Base-by-base conservation (phyloP, 2,888 invertebrate genomes). In the Leptinotarsa peninsularis region DNA sequence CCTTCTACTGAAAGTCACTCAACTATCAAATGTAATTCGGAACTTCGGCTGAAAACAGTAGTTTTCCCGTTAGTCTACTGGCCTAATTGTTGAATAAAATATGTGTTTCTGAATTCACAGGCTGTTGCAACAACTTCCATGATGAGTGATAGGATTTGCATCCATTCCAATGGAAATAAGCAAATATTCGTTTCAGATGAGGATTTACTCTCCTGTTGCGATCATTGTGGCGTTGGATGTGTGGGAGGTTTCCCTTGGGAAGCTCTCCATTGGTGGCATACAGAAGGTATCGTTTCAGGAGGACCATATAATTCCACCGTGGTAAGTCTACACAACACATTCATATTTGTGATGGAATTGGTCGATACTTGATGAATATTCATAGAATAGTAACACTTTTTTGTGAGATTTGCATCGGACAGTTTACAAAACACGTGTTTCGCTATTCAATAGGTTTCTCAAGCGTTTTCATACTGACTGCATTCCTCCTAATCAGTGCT, bases 61-160 rank as follows among this genome's bases (percentile, higher is more conserved):
- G 33, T 33, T 33, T 33, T 33, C 33, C 33, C 7, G 33, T 33
- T 0, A 7, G 7, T 7, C 33, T 33, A 33, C 7, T 33, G 27
- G 27, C 27, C 27, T 33, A 5, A 1, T 33, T 33, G 33, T 33
- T 33, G 1, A 2, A 33, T 33, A 33, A 7, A 33, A 33, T 33
- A 7, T 33, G 1, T 33, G 7, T 50, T 54, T 15, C 50, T 49
- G n/a, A 63, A 60, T 79, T 74, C 80, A 4, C 80, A 91, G 91
- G 96, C 96, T 4, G 95, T 96, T 86, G 96, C 94, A 52, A 95
- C 96, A 17, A 95, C 94, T 1, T 95, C 95, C 86, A 94, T 95
- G 2, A 96, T 96, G 93, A 94, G 95, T 10, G 96, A 96, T 88
- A 91, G 96, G 71, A 91, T 92, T 56, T 96, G 96, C 88, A 95